Base-by-base conservation (phyloP, 92 coral and sea anemone genomes). In the Heteractis magnifica region DNA sequence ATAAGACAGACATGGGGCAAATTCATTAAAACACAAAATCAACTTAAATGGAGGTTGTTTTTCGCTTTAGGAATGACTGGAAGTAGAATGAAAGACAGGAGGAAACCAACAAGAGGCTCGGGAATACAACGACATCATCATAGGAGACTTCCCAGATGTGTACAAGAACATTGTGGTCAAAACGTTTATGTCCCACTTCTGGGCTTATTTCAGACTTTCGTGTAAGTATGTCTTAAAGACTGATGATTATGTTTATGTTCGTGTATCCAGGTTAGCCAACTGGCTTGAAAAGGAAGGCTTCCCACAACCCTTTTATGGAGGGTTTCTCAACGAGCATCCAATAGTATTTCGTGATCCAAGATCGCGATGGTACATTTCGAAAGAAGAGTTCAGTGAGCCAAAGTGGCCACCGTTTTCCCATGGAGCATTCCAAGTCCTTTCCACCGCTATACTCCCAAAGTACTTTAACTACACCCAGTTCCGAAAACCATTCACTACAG, bases 241-340 rank as follows among this genome's bases (percentile, higher is more conserved):
- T 5, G 92, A 89, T 71, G 89, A 89, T 50, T 90, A 89, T 51
- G 89, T 89, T 15, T 89, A 89, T 49, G 77, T 82, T 26, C 87
- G 79, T 58, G 84, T 89, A 11, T 86, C 92, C 15, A 78, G 88
- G 56, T 70, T 87, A 20, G 26, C 71, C 6, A 64, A 76, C 52
- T 90, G 93, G 93, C 70, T 90, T 15, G 68, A 16, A 13, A 75
- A 60, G 7, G 83, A 81, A 13, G 52, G 71, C 20, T 49, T 14
- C 16, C 89, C 89, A 6, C 13, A 50, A 14, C 71, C 82, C 23
- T 78, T 88, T 9, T 88, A 88, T 41, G 91, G 87, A 11, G 91
- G 91, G 18, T 75, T 77, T 19, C 56, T 88, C 23, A 79, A 84
- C 75, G 6, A 18, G 16, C 12, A 18, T 10, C 80, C 53, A 65